Conservation (phyloP, 2,113 vertebrate species). For the Cheirogaleus medius region DNA sequence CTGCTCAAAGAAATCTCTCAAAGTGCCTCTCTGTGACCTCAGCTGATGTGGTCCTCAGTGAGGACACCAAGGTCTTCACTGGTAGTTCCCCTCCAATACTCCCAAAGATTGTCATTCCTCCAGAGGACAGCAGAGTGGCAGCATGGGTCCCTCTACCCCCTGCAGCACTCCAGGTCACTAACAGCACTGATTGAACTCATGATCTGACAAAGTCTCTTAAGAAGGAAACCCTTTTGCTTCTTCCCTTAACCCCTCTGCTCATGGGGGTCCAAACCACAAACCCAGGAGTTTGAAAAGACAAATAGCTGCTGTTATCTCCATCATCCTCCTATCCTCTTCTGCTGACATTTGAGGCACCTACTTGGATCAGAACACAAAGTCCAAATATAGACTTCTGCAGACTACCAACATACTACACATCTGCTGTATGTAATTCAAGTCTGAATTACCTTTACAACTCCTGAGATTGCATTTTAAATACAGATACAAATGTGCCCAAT, state of each 20-base stretch:
- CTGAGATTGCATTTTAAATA: background rate
- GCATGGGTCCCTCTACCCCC: too few relatives aligned
- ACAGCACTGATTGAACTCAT: too few relatives aligned
- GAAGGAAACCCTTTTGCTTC: background rate
- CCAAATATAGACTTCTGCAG: background rate
- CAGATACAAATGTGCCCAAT: background rate
- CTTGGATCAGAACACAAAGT: background rate
- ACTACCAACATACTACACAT: background rate
- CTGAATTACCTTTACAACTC: background rate
- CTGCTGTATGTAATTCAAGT: background rate
- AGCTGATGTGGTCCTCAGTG: too few relatives aligned
- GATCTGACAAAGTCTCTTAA: background rate
- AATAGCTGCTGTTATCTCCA: background rate
- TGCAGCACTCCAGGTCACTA: too few relatives aligned
- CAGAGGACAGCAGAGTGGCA: too few relatives aligned
- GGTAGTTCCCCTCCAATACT: too few relatives aligned
- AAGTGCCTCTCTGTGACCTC: too few relatives aligned
- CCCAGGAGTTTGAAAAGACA: background rate
- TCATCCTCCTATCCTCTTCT: background rate
- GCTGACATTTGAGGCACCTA: background rate
- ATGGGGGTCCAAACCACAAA: background rate
- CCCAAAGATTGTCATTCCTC: too few relatives aligned
- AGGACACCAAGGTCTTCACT: too few relatives aligned
- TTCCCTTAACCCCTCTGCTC: background rate
- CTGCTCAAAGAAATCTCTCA: too few relatives aligned